Percentiles rank a stretch among this genome's conserved stretches.
phyloP scores from a whole-genome alignment of 2,888 invertebrate species.

The Syritta pipiens region DNA sequence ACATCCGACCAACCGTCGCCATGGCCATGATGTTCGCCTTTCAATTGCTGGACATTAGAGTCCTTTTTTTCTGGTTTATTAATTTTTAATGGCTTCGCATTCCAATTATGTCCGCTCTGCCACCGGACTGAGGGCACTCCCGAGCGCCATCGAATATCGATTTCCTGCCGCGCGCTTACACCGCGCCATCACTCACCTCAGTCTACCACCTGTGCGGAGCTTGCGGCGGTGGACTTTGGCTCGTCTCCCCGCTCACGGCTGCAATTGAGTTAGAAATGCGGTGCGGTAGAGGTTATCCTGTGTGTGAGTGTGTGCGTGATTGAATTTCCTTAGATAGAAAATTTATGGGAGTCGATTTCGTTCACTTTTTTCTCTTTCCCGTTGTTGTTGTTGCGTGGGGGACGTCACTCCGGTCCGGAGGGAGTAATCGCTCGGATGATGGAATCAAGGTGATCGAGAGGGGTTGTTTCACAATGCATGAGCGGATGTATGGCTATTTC shows the following conservation, averaged over 20 bases:
- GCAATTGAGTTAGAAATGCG: slow-evolving; percentile 43
- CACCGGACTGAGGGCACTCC: background rate
- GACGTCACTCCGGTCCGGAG: background rate
- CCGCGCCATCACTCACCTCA: slow-evolving; percentile 20
- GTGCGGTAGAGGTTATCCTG: background rate
- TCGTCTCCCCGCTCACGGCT: background rate
- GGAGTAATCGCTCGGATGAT: slow-evolving; percentile 41
- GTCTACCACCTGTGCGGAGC: too few species aligned
- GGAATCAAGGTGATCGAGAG: slow-evolving; percentile 55
- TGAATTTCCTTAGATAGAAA: slow-evolving; percentile 43
- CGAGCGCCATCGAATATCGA: slow-evolving; percentile 28
- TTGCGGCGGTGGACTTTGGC: background rate
- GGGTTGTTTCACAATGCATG: slow-evolving; percentile 48
- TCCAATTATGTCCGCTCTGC: slow-evolving; percentile 38
- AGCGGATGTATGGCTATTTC: slow-evolving; percentile 50
- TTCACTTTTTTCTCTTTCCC: too few species aligned
- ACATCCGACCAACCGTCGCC: background rate
- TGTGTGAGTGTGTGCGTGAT: slow-evolving; percentile 33
- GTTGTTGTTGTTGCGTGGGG: background rate
- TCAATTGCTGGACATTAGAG: slow-evolving; percentile 45
- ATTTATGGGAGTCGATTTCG: slow-evolving; percentile 30
- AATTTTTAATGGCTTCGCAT: slow-evolving; percentile 63
- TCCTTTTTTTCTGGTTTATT: slow-evolving; percentile 56
- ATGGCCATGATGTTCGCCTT: slow-evolving; percentile 33
- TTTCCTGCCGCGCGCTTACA: slow-evolving; percentile 24